phyloP scores from a whole-genome alignment of 2,113 vertebrate genomes.

The Emydocephalus ijimae region DNA sequence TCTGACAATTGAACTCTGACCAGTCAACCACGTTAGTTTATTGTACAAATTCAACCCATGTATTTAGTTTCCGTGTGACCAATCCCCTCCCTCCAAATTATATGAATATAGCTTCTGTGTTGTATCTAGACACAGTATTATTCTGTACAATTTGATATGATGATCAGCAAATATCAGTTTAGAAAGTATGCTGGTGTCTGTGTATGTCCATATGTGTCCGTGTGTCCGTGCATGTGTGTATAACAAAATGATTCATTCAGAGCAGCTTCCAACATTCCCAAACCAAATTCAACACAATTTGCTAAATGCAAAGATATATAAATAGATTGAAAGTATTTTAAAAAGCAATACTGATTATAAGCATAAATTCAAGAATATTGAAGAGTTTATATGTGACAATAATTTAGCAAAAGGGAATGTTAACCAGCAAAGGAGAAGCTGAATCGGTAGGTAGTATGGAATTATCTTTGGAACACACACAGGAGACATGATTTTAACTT shows the following conservation, averaged over 20 bases:
- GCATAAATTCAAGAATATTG: background rate
- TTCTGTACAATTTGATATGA: background rate
- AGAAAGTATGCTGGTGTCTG: background rate
- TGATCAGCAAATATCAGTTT: background rate
- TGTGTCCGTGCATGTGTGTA: fast-evolving
- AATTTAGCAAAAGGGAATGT: background rate
- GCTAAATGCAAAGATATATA: background rate
- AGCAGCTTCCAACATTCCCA: background rate
- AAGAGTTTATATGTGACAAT: background rate
- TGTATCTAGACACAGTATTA: background rate
- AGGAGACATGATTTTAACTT: background rate
- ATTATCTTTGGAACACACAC: background rate
- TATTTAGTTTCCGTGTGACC: background rate
- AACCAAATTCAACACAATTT: background rate
- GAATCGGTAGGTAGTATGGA: background rate
- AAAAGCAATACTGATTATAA: background rate
- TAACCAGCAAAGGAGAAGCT: background rate
- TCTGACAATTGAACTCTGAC: background rate
- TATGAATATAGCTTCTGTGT: background rate
- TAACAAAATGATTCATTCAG: background rate
- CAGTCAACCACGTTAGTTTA: background rate
- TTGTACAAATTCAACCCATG: background rate
- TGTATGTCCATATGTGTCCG: background rate
- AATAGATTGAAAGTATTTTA: background rate
- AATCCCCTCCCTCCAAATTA: background rate